A percentile compares a stretch with the other conserved stretches of the same genome.
These are phyloP conservation scores for Oreochromis aureus DNA, from an alignment of 2,113 vertebrate species.

Conservation along the genomic window DNA sequence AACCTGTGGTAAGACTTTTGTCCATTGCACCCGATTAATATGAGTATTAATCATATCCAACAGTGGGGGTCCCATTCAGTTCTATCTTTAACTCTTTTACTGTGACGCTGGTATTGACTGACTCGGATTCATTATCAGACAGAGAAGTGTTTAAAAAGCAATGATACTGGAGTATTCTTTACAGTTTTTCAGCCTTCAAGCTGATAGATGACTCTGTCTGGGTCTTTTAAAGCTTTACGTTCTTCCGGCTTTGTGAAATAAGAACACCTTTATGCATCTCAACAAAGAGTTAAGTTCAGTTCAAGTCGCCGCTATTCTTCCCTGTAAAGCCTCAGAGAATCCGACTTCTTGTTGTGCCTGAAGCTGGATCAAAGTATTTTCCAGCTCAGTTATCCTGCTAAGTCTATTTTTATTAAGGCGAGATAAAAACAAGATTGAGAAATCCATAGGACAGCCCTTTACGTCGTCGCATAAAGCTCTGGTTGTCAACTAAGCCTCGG, in stretches of 20 bases:
- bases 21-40: background rate
- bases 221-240: background rate
- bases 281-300: background rate
- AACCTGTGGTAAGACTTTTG: background rate
- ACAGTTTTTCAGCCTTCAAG: background rate
- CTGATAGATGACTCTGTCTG: background rate
- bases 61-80: background rate
- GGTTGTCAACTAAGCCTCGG: background rate
- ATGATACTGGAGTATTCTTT: background rate
- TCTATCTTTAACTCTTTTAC: background rate
- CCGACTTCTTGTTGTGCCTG: background rate
- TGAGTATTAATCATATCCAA: background rate
- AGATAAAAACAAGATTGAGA: background rate
- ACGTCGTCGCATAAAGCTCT: background rate
- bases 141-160: background rate
- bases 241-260: background rate
- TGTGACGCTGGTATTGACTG: background rate
- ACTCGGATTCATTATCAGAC: background rate
- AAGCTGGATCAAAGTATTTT: background rate
- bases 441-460: background rate
- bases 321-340: background rate
- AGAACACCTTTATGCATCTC: background rate
- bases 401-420: background rate
- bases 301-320: background rate
- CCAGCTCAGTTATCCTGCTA: background rate